Base-by-base conservation (phyloP, 1,140 invertebrate genomes). In the Apis florea region DNA sequence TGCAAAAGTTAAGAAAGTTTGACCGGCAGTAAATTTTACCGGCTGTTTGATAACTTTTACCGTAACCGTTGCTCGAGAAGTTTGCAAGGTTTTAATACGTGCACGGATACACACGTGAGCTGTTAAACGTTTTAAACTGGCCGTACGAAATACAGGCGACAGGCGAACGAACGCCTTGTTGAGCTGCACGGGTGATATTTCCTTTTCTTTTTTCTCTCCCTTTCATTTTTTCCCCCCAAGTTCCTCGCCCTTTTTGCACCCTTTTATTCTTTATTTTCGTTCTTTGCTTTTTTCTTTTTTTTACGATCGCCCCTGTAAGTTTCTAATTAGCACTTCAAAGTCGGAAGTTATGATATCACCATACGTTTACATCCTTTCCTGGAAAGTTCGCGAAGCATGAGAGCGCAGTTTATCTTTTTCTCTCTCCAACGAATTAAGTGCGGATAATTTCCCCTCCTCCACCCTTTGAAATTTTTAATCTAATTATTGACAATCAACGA, bases 1-100 rank as follows among this genome's bases (percentile, higher is more conserved):
- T 56, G 51, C 11, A 51, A 51, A 80, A 75, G 72, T 75, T 75
- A 47, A n/a, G 72, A 81, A 72, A 72, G 77, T 72, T 73, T 54
- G 21, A 54, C 56, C 31, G 31, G 69, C 53, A 10, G 69, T 73
- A 53, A 54, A 72, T 79, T 75, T 75, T 75, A 75, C 71, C 19
- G 63, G 72, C 53, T 75, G 63, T 81, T 81, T 75, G 68, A 54
- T 40, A 80, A 74, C 70, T 80, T 80, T 49, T 56, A 24, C 51
- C 61, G 51, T 66, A 64, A 80, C 71, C 31, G 71, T 67, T 56
- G 56, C 56, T 63, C 68, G 71, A 75, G 79, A 73, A 66, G 79
- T 73, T 80, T 73, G 71, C n/a, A 74, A 81, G 63, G 79, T 74
- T 81, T 81, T 81, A 66, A 81, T 75, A 75, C 71, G 79, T 11